Evolutionary conservation across 2,797 vertebrate species (phyloP).

Genomic region (Naso thynnoides): DNA sequence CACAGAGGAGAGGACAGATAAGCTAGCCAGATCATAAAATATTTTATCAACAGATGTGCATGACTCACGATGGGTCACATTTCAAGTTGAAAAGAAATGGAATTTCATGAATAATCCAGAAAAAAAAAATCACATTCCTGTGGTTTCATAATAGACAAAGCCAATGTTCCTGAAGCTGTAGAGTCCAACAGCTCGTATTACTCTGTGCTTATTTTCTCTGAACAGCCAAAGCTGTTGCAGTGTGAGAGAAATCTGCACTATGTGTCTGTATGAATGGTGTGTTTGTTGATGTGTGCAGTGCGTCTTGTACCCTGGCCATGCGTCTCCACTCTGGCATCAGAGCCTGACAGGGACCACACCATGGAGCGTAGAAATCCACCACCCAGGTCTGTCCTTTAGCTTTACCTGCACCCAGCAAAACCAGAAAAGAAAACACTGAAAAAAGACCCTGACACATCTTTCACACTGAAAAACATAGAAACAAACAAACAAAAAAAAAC

Average conservation of each 20-base stretch:
- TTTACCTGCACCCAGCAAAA: slow-evolving; percentile 49
- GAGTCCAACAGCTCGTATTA: no score
- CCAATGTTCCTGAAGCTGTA: neutral
- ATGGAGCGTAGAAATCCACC: slow-evolving; percentile 96
- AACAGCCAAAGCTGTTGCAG: neutral
- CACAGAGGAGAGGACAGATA: no score
- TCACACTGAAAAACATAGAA: no score
- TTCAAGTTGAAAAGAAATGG: no score
- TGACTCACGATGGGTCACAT: no score
- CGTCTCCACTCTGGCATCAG: slow-evolving; percentile 97
- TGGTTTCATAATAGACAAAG: no score
- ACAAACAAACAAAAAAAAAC: no score
- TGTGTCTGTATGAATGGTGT: neutral
- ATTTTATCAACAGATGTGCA: no score
- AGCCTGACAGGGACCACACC: slow-evolving; percentile 97
- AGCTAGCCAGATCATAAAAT: no score
- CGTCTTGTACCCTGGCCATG: slow-evolving; percentile 91
- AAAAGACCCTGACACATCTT: no score
- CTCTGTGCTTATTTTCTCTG: neutral
- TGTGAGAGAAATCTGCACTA: neutral
- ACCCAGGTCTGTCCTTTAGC: slow-evolving; percentile 87
- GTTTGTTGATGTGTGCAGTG: neutral
- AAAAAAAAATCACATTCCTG: no score
- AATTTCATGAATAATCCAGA: no score
- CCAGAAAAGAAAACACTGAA: neutral